Conservation (phyloP, 1,140 invertebrate genomes). For the Oedothorax gibbosus region DNA sequence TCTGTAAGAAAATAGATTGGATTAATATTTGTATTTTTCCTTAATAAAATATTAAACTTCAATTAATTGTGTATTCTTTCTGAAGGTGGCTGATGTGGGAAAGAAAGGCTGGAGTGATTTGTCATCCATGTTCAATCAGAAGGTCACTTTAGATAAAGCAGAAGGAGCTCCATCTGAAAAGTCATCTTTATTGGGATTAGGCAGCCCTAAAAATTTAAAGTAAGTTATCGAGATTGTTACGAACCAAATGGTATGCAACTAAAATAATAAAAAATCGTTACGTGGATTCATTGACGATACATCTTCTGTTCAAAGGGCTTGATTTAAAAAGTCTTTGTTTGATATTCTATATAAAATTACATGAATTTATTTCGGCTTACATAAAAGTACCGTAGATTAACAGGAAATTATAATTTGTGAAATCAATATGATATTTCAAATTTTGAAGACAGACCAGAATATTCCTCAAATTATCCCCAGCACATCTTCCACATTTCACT, state of each 20-base stretch:
- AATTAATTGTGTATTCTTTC: neutral
- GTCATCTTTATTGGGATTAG: constrained; percentile 52
- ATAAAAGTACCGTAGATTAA: neutral
- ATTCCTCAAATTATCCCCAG: too few relatives aligned
- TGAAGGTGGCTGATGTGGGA: constrained; percentile 77
- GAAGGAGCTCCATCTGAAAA: constrained; percentile 60
- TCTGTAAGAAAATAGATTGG: neutral
- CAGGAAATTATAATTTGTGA: neutral
- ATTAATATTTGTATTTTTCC: neutral
- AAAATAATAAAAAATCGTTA: too few relatives aligned
- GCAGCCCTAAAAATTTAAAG: constrained; percentile 28
- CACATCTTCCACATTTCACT: too few relatives aligned
- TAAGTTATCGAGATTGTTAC: neutral
- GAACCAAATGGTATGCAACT: too few relatives aligned
- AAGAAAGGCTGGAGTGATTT: constrained; percentile 77
- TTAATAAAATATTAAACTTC: neutral
- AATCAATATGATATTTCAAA: too few relatives aligned
- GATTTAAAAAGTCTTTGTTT: neutral
- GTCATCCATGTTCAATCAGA: constrained; percentile 63
- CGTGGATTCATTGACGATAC: neutral
- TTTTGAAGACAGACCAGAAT: too few relatives aligned
- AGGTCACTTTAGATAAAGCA: constrained; percentile 58
- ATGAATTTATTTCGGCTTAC: neutral
- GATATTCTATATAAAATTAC: neutral
- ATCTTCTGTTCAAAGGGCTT: neutral